phyloP scores from a whole-genome alignment of 2,888 invertebrate species.

The Oeneis ivallda region DNA sequence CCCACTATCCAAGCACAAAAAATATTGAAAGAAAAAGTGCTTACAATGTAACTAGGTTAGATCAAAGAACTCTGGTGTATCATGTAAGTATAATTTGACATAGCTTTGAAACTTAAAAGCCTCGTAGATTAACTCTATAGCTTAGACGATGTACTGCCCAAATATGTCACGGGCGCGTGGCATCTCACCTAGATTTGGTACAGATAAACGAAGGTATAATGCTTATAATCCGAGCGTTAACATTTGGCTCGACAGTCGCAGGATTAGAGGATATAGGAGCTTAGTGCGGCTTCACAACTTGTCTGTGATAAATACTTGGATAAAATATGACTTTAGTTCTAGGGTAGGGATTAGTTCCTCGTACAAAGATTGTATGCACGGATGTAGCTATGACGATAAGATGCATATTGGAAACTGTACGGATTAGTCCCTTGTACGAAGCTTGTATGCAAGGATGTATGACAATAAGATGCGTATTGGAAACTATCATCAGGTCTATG shows the following conservation, averaged over 20 bases:
- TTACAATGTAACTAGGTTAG: too few relatives aligned
- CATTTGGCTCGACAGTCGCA: slow-evolving; percentile 34
- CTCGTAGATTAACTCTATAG: not conserved
- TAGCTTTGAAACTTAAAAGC: not conserved
- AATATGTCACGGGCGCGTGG: slow-evolving; percentile 21
- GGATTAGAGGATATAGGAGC: slow-evolving; percentile 21
- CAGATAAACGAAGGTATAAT: slow-evolving; percentile 37
- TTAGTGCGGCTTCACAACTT: slow-evolving; percentile 21
- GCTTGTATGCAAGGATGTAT: too few relatives aligned
- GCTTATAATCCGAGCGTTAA: slow-evolving; percentile 40
- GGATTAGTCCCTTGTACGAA: too few relatives aligned
- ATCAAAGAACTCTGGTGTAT: too few relatives aligned
- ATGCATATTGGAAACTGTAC: not conserved
- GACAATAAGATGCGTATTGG: too few relatives aligned
- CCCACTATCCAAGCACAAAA: too few relatives aligned
- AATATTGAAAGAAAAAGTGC: too few relatives aligned
- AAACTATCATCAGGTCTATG: too few relatives aligned
- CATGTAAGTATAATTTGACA: too few relatives aligned
- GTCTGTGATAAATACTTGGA: slow-evolving; percentile 20
- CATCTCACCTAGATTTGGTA: slow-evolving; percentile 20
- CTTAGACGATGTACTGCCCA: slow-evolving; percentile 17
- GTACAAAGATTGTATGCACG: too few relatives aligned
- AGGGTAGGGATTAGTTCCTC: not conserved
- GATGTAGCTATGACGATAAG: not conserved
- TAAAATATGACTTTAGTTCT: not conserved